Evolutionary conservation across 2,888 invertebrate species (phyloP).

Genomic region (Stomorhina lunata): DNA sequence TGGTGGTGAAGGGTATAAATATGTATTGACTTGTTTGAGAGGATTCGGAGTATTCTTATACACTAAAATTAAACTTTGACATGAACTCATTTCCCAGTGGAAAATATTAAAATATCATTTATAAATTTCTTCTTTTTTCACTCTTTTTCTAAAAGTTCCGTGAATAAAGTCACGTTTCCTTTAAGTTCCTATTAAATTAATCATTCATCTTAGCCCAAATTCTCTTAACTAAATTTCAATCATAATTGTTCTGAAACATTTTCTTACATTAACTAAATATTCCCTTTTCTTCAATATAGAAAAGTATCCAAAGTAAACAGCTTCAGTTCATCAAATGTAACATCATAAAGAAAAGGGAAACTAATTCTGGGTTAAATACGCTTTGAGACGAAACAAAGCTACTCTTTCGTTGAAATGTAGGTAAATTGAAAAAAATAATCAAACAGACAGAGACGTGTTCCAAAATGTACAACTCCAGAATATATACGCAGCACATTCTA

Average conservation of each 20-base stretch:
- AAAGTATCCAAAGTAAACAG: background rate
- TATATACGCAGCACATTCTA: background rate
- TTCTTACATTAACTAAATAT: background rate
- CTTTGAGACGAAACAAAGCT: background rate
- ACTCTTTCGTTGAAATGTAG: background rate
- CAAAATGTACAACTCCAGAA: conserved; percentile 6
- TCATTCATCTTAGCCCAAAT: too few relatives aligned
- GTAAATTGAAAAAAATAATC: conserved; percentile 9
- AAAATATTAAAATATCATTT: too few relatives aligned
- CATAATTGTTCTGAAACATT: background rate
- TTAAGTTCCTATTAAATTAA: too few relatives aligned
- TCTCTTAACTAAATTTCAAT: too few relatives aligned
- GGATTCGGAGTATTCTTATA: too few relatives aligned
- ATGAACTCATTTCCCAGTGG: too few relatives aligned
- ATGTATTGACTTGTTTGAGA: too few relatives aligned
- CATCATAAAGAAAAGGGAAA: background rate
- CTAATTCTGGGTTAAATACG: background rate
- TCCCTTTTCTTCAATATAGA: background rate
- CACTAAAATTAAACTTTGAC: too few relatives aligned
- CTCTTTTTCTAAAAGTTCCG: too few relatives aligned
- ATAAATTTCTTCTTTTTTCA: too few relatives aligned
- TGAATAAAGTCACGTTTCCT: too few relatives aligned
- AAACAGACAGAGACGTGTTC: conserved; percentile 12
- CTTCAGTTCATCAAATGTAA: conserved; percentile 13
- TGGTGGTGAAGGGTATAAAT: too few relatives aligned